A percentile compares a stretch with the other conserved stretches of the same genome.
Conservation (phyloP, 2,113 vertebrate genomes). For the Melanerpes aurifrons region DNA sequence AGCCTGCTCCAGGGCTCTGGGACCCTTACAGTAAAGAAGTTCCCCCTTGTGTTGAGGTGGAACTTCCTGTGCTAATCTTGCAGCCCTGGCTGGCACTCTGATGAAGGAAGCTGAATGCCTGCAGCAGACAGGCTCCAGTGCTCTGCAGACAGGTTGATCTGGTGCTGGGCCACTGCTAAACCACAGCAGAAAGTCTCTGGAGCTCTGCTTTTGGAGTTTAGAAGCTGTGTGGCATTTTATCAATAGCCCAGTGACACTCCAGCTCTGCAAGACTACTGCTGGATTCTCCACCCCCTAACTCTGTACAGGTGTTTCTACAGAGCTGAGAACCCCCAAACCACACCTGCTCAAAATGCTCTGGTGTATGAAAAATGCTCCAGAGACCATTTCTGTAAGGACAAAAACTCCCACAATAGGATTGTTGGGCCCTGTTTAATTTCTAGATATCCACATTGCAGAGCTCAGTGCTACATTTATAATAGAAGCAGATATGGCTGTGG, state of each 20-base stretch:
- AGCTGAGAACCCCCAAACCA: neutral
- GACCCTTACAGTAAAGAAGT: too few relatives aligned
- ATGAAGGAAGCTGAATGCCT: neutral
- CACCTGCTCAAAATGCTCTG: neutral
- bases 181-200: neutral
- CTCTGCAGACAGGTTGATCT: neutral
- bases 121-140: neutral
- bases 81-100: neutral
- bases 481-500: neutral
- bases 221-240: neutral
- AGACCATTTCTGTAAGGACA: neutral
- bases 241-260: neutral
- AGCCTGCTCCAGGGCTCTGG: too few relatives aligned
- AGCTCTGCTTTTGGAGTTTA: neutral
- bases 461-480: neutral
- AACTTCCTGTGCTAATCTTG: neutral
- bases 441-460: neutral
- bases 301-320: neutral
- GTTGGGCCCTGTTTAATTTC: rapidly evolving
- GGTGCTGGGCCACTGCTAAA: neutral
- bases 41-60: too few relatives aligned
- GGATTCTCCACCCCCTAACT: neutral
- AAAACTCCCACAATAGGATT: neutral
- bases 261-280: neutral
- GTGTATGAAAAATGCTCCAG: neutral